phyloP scores from a whole-genome alignment of 2,888 invertebrate species.

The Polyommatus iphigenia region DNA sequence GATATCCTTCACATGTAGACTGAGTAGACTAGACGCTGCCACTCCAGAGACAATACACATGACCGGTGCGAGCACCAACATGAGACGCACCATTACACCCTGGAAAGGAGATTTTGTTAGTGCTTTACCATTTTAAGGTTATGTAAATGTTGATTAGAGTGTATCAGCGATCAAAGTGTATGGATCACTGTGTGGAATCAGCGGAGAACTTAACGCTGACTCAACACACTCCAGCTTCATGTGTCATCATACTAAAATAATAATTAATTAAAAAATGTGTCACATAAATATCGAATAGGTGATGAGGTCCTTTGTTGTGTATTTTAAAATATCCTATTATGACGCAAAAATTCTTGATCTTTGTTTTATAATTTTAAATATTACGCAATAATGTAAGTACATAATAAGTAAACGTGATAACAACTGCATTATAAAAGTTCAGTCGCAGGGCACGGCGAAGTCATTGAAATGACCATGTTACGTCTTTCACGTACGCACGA shows the following conservation, averaged over 20 bases:
- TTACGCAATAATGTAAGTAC: too few species aligned
- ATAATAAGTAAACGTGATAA: too few species aligned
- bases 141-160: neutral
- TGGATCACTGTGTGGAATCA: constrained; percentile 73
- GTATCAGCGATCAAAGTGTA: constrained; percentile 84
- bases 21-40: constrained; percentile 91
- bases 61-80: constrained; percentile 98
- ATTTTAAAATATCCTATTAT: too few species aligned
- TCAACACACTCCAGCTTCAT: constrained; percentile 68
- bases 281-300: too few species aligned
- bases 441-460: too few species aligned
- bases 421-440: too few species aligned
- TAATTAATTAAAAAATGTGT: too few species aligned
- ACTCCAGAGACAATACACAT: constrained; percentile 99
- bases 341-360: too few species aligned
- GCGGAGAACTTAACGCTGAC: constrained; percentile 63
- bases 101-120: constrained; percentile 52
- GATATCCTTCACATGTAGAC: constrained; percentile 92
- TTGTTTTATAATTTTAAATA: too few species aligned
- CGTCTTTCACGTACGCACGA: too few species aligned
- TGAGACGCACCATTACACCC: constrained; percentile 99
- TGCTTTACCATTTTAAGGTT: neutral
- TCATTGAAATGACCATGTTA: too few species aligned
- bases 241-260: constrained; percentile 56
- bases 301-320: too few species aligned